Evolutionary conservation across 1,140 invertebrate species (phyloP), one percentile per base, ranked within the genome.

Genomic region (Achatina immaculata): DNA sequence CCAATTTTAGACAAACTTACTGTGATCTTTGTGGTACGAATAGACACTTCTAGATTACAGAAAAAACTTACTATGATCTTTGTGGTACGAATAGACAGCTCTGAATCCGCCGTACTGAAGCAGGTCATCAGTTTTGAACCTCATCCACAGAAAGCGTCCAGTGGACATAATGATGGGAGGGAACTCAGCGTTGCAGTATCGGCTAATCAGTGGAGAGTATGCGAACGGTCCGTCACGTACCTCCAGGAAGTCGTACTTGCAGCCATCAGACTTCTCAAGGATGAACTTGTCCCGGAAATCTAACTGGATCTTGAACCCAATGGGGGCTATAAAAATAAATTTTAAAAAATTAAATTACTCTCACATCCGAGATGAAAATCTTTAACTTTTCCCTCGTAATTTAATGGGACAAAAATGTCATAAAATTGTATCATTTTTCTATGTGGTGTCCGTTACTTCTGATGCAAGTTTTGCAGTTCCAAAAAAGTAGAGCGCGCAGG

Each of bases 221-320:
- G 95, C 96, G 85, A 96, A 94, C n/a, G 94, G 94, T 0, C 96
- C 96, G 87, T 97, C 95, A 38, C 95, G 85, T 31, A 96, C 93
- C 89, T 97, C 95, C 55, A 97, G 91, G 90, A 93, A 96, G 91
- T 97, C 96, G 91, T 95, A 96, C 90, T 94, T 93, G 90, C 96
- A 97, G 9, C 84, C 82, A 1, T 94, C 90, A 43, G 94, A 94
- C 36, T 93, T 93, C 90, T 97, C 96, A 76, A 97, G 92, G 74
- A 94, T 90, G 91, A 97, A 97, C 80, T 93, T 92, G 89, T 96
- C 95, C 65, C 95, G 93, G 91, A 97, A 97, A 90, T 96, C 95
- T 83, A 97, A 92, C 82, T 94, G 93, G 65, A 97, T 93, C 43
- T 95, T 91, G 92, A 95, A 94, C 28, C 95, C 95, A 82, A 92